A percentile compares a stretch with the other conserved stretches of the same genome.
phyloP scores from a whole-genome alignment of 2,888 invertebrate genomes.

The Phrixothrix hirtus region DNA sequence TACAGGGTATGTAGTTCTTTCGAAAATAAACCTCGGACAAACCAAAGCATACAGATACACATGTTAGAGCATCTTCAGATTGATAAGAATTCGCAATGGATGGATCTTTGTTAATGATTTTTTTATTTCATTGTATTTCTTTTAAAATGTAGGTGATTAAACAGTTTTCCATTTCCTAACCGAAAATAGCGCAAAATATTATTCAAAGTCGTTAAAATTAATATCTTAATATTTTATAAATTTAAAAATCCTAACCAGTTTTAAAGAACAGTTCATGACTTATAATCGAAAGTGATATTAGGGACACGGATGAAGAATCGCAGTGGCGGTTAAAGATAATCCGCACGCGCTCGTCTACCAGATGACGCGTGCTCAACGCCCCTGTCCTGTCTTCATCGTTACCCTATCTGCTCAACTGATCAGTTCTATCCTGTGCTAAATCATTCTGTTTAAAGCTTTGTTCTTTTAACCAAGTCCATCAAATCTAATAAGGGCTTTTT shows the following conservation, averaged over 20 bases:
- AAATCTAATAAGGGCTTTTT: constrained; percentile 19
- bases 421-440: constrained; percentile 30
- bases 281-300: constrained; percentile 28
- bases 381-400: constrained; percentile 33
- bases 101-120: no score
- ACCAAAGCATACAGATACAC: no score
- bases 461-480: constrained; percentile 14
- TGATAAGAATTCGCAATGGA: no score
- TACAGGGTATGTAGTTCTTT: no score
- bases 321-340: constrained; percentile 41
- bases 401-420: constrained; percentile 28
- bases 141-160: background rate
- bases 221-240: no score
- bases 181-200: no score
- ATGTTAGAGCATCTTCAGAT: no score
- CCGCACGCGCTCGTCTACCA: constrained; percentile 45
- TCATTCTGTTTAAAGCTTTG: constrained; percentile 23
- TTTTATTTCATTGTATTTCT: background rate
- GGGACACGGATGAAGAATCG: constrained; percentile 42
- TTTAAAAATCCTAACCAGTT: no score
- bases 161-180: background rate
- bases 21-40: no score
- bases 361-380: constrained; percentile 40
- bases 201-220: no score
- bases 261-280: background rate